Evolutionary conservation across 2,888 invertebrate genomes (phyloP), one percentile per base, ranked within the genome.

Genomic region (Sisyra terminalis): DNA sequence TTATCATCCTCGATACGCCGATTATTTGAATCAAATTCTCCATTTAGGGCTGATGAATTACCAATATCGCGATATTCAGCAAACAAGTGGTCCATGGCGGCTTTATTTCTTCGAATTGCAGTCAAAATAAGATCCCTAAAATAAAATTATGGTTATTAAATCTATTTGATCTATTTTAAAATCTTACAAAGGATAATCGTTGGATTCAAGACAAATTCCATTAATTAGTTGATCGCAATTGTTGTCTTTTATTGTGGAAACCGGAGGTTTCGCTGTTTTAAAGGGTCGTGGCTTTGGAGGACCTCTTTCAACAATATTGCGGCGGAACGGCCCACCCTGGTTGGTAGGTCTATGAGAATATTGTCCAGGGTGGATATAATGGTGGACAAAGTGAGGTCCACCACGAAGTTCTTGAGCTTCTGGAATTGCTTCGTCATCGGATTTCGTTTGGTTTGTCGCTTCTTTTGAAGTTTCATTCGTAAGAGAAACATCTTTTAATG

Each of bases 181-280:
- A 44, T 68, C 78, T 73, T 64, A 84, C 84, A 75, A 73, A 18
- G 86, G 86, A 61, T 86, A 86, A 55, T 84, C 79, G 8, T 71
- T 70, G 15, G 75, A 70, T 47, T 77, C 75, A 41, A 85, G 63
- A 55, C 85, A 86, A 51, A 86, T 65, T 2, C 75, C 75, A 51
- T 76, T 75, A 3, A 78, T 75, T 52, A 83, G 80, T 47, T 77
- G 69, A 52, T 78, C 78, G 53, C 80, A 79, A 40, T 67, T 54
- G 51, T 58, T 50, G 43, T 58, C 56, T 8, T 64, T 51, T 50
- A 59, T 43, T 53, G 63, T 48, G 61, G 63, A 2, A 42, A 45
- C 47, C 14, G 44, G 59, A 38, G 56, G 50, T 47, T 57, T 57
- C 24, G 50, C 46, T 16, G 60, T 55, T 46, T 57, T 52, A n/a